A percentile compares a stretch with the other conserved stretches of the same genome.
These are phyloP conservation scores for Ornithoptera priamus DNA, from an alignment of 2,888 invertebrate species.

Conservation along the genomic window DNA sequence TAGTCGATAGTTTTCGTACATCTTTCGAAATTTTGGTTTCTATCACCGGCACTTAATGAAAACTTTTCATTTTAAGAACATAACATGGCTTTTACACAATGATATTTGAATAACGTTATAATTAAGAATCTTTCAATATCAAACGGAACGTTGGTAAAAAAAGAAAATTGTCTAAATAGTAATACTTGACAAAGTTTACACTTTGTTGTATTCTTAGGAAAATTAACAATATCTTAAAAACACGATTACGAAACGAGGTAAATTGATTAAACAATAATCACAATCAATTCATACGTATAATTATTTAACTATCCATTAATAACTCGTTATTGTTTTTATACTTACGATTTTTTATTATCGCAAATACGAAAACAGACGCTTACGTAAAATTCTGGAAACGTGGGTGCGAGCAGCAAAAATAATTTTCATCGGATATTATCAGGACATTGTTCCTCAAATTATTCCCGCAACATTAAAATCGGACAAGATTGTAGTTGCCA, in stretches of 20 bases:
- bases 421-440: slow-evolving; percentile 17
- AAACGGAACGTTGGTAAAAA: not conserved
- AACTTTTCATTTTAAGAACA: not conserved
- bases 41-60: not conserved
- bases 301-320: not conserved
- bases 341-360: not conserved
- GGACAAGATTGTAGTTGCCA: slow-evolving; percentile 57
- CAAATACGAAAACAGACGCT: not conserved
- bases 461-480: slow-evolving; percentile 49
- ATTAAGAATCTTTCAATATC: not conserved
- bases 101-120: no score
- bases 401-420: slow-evolving; percentile 7
- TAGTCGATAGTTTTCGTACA: not conserved
- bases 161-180: not conserved
- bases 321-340: not conserved
- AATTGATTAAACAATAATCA: not conserved
- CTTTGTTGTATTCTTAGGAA: not conserved
- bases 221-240: no score
- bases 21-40: not conserved
- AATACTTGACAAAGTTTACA: not conserved
- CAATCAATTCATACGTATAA: not conserved
- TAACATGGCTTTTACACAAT: no score
- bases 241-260: not conserved
- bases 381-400: not conserved
- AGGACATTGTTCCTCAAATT: slow-evolving; percentile 37